These are phyloP conservation scores for Vireo altiloquus DNA, from an alignment of 2,113 vertebrate genomes.

Conservation along the genomic window DNA sequence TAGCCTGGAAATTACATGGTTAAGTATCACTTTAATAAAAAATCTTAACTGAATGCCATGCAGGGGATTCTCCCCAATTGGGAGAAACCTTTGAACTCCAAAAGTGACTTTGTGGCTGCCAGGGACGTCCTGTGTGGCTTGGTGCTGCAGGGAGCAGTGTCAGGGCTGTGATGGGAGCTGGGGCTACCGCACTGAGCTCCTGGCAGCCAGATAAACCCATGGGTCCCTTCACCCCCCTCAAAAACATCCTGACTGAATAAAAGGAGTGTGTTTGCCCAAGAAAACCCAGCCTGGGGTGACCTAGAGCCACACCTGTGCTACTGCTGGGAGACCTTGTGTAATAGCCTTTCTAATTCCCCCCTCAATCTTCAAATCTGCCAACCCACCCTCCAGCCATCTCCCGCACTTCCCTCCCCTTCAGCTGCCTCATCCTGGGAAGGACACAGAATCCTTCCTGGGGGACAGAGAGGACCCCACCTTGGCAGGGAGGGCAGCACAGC, in stretches of 20 bases:
- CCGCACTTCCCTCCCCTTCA: rapidly evolving
- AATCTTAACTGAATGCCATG: neutral
- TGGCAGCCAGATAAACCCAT: neutral
- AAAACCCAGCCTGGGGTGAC: neutral
- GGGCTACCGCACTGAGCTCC: neutral
- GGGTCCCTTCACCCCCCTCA: neutral
- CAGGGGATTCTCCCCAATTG: neutral
- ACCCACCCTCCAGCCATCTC: neutral
- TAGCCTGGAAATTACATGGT: neutral
- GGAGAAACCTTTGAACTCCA: neutral
- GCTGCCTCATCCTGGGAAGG: neutral
- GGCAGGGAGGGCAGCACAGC: neutral
- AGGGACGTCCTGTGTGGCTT: rapidly evolving
- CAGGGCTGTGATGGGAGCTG: neutral
- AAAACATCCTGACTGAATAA: neutral
- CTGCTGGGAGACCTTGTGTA: neutral
- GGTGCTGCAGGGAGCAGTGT: neutral
- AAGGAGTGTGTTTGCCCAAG: neutral
- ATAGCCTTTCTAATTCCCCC: neutral
- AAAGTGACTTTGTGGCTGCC: neutral
- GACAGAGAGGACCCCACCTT: neutral
- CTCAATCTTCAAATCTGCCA: neutral
- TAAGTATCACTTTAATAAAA: neutral
- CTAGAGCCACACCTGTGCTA: neutral
- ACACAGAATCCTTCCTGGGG: neutral